Base-by-base conservation (phyloP, 2,888 invertebrate species). In the Sericinus montela region DNA sequence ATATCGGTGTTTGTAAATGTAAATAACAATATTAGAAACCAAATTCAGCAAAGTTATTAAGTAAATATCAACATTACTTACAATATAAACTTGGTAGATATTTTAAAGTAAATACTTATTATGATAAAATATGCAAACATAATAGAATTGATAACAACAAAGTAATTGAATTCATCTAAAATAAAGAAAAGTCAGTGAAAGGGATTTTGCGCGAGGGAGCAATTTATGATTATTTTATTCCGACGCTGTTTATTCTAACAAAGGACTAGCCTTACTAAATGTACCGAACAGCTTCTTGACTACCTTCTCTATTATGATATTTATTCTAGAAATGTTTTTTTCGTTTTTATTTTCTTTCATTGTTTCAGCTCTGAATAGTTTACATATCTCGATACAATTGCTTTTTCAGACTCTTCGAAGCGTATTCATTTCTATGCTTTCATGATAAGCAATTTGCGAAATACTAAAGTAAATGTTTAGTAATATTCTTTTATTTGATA, bases 221-320 rank as follows among this genome's bases (percentile, higher is more conserved):
- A 48, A 48, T 48, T 48, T 43, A 48, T 48, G 48, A 48, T 48
- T 48, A 48, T 48, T 48, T 48, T 48, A 48, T 48, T 48, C 48
- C 15, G 43, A 34, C 32, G 38, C 38, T 43, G 43, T 48, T 48
- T 48, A 48, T 48, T 43, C 48, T 23, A 25, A 48, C 43, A 48
- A 48, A 48, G 44, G 38, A 44, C 48, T 34, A 28, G 38, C 25
- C 32, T 43, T 38, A 36, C 48, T 44, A 44, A 35, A 44, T 48
- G 39, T 39, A 28, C 25, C 34, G 39, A 34, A 35, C 48, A 39
- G 44, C 35, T 43, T 29, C 25, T 48, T 32, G 30, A 42, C 19
- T 39, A 16, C 14, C 28, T 43, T 23, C 9, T 11, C 29, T 29
- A 14, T 35, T 13, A 39, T 19, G 37, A 30, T 19, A 30, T 30